These are phyloP conservation scores for Manis crassicaudata DNA, from an alignment of 2,797 vertebrate genomes.

Conservation along the genomic window DNA sequence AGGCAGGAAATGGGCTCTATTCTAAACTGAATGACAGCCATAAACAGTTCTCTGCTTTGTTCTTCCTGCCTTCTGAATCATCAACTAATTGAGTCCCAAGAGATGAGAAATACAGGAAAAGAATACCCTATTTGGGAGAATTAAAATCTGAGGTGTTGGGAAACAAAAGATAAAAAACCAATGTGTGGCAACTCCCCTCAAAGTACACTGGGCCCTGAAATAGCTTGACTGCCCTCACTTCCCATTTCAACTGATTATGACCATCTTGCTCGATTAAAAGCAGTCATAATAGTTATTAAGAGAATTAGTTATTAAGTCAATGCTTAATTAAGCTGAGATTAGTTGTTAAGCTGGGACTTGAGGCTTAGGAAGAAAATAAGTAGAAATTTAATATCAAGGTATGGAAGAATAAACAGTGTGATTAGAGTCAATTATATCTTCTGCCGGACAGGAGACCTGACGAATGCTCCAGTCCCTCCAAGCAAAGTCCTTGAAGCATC, in stretches of 20 bases:
- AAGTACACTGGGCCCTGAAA: constrained; percentile 32
- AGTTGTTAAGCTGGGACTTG: constrained; percentile 48
- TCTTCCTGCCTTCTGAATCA: constrained; percentile 18
- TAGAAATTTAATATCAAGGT: constrained; percentile 47
- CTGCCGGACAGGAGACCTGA: constrained; percentile 23
- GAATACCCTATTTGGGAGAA: constrained; percentile 2
- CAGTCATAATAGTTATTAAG: constrained; percentile 28
- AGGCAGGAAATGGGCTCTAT: background rate
- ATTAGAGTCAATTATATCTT: constrained; percentile 50
- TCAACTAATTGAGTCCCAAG: background rate
- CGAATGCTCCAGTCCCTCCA: background rate
- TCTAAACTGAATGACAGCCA: background rate
- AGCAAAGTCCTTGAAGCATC: constrained; percentile 30
- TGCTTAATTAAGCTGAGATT: constrained; percentile 57
- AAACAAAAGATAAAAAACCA: constrained; percentile 19
- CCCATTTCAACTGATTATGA: constrained; percentile 56
- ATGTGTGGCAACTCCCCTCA: background rate
- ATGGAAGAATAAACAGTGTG: constrained; percentile 12
- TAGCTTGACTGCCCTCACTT: constrained; percentile 5
- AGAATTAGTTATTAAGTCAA: constrained; percentile 67
- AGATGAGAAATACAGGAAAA: background rate
- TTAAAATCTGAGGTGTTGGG: background rate
- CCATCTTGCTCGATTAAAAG: constrained; percentile 68
- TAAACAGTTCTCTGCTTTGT: background rate
- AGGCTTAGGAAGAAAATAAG: constrained; percentile 49